Evolutionary conservation across 2,113 vertebrate genomes (phyloP).

Genomic region (Hyla sarda): DNA sequence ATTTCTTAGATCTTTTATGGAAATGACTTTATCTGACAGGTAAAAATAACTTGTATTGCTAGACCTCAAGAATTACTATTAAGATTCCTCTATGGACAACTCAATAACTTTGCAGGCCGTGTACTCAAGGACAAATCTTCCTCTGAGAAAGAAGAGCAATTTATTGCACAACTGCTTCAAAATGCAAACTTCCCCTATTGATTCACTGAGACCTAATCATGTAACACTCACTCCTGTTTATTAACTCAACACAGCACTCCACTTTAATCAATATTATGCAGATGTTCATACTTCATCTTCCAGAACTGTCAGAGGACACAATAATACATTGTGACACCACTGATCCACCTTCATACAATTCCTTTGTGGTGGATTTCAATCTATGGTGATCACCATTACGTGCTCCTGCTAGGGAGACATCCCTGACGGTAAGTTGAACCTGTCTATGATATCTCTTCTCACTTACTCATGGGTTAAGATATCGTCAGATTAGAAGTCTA

Average conservation of each 20-base stretch:
- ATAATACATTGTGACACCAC: conserved; percentile 12
- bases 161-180: conserved; percentile 52
- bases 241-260: conserved; percentile 48
- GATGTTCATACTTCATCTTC: conserved; percentile 48
- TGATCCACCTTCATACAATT: conserved; percentile 4
- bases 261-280: conserved; percentile 55
- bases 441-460: not conserved
- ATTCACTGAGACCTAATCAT: conserved; percentile 54
- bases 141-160: conserved; percentile 48
- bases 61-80: conserved; percentile 33
- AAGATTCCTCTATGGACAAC: conserved; percentile 43
- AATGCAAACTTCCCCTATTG: conserved; percentile 58
- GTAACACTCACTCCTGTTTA: conserved; percentile 55
- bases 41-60: conserved; percentile 28
- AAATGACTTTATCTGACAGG: conserved; percentile 39
- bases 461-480: not conserved
- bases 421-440: not conserved
- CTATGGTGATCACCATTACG: not conserved
- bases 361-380: conserved; percentile 3
- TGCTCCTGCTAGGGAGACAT: not conserved
- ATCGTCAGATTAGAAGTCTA: not conserved
- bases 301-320: conserved; percentile 31
- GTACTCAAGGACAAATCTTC: conserved; percentile 53
- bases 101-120: conserved; percentile 18
- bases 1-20: conserved; percentile 29